Evolutionary conservation across 2,888 invertebrate species (phyloP).

Genomic region (Agapetus fuscipes): DNA sequence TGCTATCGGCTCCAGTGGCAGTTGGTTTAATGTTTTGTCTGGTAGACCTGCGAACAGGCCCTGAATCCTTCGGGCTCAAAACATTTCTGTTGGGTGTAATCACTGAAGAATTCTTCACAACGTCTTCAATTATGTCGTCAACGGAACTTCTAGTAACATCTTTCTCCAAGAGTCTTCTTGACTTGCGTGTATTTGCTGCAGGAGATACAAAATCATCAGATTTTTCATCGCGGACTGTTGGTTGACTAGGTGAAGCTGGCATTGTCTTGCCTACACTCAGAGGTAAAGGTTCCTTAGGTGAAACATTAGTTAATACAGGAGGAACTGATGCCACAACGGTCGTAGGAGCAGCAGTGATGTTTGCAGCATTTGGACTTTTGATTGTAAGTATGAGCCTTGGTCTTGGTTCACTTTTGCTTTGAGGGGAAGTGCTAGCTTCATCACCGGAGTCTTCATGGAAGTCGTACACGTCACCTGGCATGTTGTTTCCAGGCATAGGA

Average conservation of each 20-base stretch:
- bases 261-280: conserved; percentile 26
- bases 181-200: conserved; percentile 65
- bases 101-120: conserved; percentile 58
- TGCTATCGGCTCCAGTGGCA: conserved; percentile 29
- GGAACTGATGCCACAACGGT: conserved; percentile 28
- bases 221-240: conserved; percentile 35
- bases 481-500: conserved; percentile 44
- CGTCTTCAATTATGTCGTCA: conserved; percentile 86
- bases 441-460: conserved; percentile 87
- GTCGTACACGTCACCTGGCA: conserved; percentile 75
- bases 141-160: conserved; percentile 66
- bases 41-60: conserved; percentile 44
- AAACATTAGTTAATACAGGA: conserved; percentile 7
- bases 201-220: conserved; percentile 55
- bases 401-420: conserved; percentile 45
- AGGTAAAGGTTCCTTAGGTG: conserved; percentile 10
- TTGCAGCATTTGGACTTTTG: conserved; percentile 52
- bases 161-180: conserved; percentile 68
- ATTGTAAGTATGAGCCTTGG: conserved; percentile 75
- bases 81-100: conserved; percentile 30
- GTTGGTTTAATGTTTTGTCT: conserved; percentile 41
- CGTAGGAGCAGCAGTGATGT: conserved; percentile 23
- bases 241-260: conserved; percentile 23
- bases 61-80: conserved; percentile 26
- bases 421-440: conserved; percentile 43